phyloP scores from a whole-genome alignment of 2,113 vertebrate genomes.

The Athene cunicularia region DNA sequence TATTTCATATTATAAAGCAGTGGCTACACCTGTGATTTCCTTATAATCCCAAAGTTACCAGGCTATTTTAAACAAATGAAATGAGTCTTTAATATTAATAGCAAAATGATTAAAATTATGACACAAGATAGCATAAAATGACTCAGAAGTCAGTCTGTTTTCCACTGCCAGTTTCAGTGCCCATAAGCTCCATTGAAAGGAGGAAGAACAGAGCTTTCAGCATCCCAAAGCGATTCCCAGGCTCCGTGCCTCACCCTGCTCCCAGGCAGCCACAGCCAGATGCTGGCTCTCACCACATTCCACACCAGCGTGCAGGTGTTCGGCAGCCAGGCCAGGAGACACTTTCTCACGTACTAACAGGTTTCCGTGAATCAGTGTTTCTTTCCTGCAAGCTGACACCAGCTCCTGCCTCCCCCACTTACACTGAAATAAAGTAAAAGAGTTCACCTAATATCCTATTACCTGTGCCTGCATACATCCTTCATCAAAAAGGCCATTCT shows the following conservation, averaged over 20 bases:
- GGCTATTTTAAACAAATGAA: not conserved
- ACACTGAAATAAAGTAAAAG: fast-evolving
- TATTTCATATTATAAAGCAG: not conserved
- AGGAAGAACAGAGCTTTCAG: not conserved
- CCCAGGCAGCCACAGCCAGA: not conserved
- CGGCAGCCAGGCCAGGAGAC: fast-evolving
- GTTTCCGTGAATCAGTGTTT: fast-evolving
- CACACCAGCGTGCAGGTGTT: fast-evolving
- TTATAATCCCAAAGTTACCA: not conserved
- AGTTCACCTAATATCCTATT: not conserved
- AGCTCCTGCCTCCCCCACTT: not conserved
- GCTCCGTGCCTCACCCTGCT: fast-evolving
- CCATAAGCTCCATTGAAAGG: not conserved
- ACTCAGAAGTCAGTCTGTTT: not conserved
- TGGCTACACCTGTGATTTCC: not conserved
- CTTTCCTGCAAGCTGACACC: not conserved
- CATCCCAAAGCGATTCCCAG: not conserved
- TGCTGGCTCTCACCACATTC: fast-evolving
- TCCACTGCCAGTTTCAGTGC: not conserved
- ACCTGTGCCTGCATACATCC: not conserved
- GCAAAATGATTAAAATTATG: not conserved
- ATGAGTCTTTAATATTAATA: not conserved
- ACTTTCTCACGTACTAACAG: fast-evolving
- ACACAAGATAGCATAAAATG: not conserved
- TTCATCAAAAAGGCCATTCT: not conserved